Base-by-base conservation (phyloP, 2,888 invertebrate genomes). In the Argyresthia albistria region DNA sequence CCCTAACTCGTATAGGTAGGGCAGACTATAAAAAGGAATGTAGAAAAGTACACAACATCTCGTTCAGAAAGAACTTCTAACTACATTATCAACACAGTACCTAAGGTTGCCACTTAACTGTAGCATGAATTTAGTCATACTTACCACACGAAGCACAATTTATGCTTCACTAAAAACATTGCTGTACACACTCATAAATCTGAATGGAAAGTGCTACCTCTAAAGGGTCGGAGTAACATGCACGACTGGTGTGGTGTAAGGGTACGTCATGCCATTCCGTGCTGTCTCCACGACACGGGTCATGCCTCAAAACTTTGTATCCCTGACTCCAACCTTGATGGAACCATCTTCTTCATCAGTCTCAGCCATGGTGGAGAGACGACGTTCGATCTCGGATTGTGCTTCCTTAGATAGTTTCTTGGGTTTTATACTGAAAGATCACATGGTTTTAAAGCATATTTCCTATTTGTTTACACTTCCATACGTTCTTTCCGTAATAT, bases 281-380 rank as follows among this genome's bases (percentile, higher is more conserved):
- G 66, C 60, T 56, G 8, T 12, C 25, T 37, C 58, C 59, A 61
- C 47, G 58, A 62, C 57, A 57, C 54, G 58, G 54, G 59, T 58
- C 49, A 51, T 35, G 52, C 53, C 47, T 83, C 71, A 88, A 68
- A 88, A 88, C 66, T 81, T 88, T 62, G 88, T 87, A 70, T 84
- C 86, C 61, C 69, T 75, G 64, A 77, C 69, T 76, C 86, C 80
- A 76, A 88, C 88, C 88, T 88, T 88, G 59, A 74, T 58, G 43
- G 77, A 74, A 55, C 90, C 90, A 62, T 93, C 93, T 60, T 94
- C 93, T 73, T 94, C 95, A 60, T 96, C 95, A 58, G 94, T 94
- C 76, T 96, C 95, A 57, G 92, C 91, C 95, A 96, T 96, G 37
- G 94, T 95, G 25, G 96, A 95, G 45, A 96, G 84, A 57, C 95